Conservation (phyloP, 2,113 vertebrate species). For the Varanus komodoensis region DNA sequence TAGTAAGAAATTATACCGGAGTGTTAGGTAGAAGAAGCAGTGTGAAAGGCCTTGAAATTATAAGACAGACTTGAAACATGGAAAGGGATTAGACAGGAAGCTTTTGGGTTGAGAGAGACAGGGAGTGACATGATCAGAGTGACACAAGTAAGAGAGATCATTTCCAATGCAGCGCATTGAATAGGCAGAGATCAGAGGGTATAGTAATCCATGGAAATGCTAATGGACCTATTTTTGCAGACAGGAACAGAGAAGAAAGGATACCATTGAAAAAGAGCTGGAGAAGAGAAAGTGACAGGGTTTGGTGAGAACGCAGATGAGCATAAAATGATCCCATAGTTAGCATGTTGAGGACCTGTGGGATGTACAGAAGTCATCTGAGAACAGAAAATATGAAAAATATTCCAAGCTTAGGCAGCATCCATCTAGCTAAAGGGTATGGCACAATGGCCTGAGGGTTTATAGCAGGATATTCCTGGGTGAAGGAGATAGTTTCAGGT, state of each 20-base stretch:
- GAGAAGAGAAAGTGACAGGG: not conserved
- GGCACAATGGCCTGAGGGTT: not conserved
- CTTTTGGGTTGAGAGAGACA: not conserved
- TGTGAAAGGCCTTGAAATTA: not conserved
- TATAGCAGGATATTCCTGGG: not conserved
- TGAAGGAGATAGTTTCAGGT: slow-evolving; percentile 6
- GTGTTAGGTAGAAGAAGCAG: not conserved
- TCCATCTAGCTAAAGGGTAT: not conserved
- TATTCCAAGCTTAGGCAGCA: not conserved
- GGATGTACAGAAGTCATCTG: not conserved
- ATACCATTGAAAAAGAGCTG: not conserved
- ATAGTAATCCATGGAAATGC: slow-evolving; percentile 6
- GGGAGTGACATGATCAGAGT: slow-evolving; percentile 6
- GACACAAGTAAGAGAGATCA: not conserved
- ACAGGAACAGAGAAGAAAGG: not conserved
- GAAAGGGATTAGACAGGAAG: not conserved
- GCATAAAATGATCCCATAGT: not conserved
- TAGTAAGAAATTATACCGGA: not conserved
- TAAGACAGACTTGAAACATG: not conserved
- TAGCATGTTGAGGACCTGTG: not conserved
- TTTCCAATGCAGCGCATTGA: slow-evolving; percentile 14
- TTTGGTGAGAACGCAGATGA: not conserved
- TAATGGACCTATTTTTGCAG: slow-evolving; percentile 20
- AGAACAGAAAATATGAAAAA: not conserved
- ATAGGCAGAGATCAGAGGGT: slow-evolving; percentile 1